phyloP scores from a whole-genome alignment of 2,888 invertebrate genomes.

The Drosophila neotestacea region DNA sequence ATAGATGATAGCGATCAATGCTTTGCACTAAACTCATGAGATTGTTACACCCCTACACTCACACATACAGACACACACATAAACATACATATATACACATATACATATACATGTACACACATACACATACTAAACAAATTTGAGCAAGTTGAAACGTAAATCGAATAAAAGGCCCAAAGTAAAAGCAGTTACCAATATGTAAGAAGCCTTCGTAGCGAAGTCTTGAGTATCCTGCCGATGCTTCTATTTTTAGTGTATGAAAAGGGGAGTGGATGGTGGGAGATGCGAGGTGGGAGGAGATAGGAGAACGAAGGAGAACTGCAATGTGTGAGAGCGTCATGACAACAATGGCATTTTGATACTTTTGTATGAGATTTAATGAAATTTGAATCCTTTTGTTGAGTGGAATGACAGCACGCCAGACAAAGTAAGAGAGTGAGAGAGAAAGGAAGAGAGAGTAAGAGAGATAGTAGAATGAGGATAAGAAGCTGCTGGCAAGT shows the following conservation, averaged over 20 bases:
- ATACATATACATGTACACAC: conserved; percentile 18
- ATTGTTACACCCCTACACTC: conserved; percentile 31
- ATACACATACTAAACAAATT: conserved; percentile 46
- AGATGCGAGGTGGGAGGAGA: not conserved
- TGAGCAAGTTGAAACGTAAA: conserved; percentile 71
- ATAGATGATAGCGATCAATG: conserved; percentile 68
- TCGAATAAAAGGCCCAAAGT: conserved; percentile 77
- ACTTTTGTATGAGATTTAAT: conserved; percentile 81
- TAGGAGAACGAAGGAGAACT: conserved; percentile 10
- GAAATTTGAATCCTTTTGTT: conserved; percentile 82
- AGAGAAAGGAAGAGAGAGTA: conserved; percentile 23
- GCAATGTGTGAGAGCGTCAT: conserved; percentile 52
- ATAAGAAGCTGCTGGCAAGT: conserved; percentile 58
- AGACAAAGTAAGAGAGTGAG: conserved; percentile 26
- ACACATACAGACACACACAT: conserved; percentile 12
- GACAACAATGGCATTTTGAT: conserved; percentile 80
- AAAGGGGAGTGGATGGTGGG: not conserved
- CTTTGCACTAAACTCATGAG: conserved; percentile 42
- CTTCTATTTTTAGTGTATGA: conserved; percentile 49
- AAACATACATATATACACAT: conserved; percentile 11
- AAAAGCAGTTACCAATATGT: conserved; percentile 73
- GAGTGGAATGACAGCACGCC: conserved; percentile 68
- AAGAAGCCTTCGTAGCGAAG: conserved; percentile 17
- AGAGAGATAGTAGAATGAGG: not conserved
- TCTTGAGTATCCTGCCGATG: conserved; percentile 43